Evolutionary conservation across 1,140 invertebrate species (phyloP), one percentile per base, ranked within the genome.

Genomic region (Megalonaias nervosa): DNA sequence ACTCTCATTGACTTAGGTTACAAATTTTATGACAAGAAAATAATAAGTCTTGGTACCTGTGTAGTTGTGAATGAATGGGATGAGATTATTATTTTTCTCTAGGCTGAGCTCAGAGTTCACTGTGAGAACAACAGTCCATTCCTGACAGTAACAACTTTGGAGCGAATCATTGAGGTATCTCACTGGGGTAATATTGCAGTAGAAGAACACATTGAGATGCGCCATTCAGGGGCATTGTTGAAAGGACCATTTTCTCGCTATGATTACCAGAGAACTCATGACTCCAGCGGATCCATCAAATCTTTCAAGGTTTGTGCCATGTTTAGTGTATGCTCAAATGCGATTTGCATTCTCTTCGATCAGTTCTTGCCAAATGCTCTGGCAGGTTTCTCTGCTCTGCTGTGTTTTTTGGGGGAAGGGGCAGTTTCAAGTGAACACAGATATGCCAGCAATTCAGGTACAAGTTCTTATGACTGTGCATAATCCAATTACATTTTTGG

Each of bases 121-220:
- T 99, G 95, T 90, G 98, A 99, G 90, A 99, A 99, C 91, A 98
- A 98, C 89, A 93, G 95, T 66, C 98, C 98, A 66, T 99, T 99
- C 90, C 91, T 99, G 64, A 97, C 96, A 48, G 95, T 99, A 0
- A 97, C 95, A 0, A 93, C 93, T 59, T 90, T 99, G 81, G 94
- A 97, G 75, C 93, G 99, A 59, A 91, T 94, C 0, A 96, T 99
- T 86, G 98, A 99, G 92, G 93, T 99, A 1, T 99, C 98, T 0
- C 98, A 99, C 89, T 99, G 99, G 99, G 98, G 98, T 21, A 99
- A 99, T 86, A 97, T 99, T 89, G 98, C 98, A 80, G 93, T 99
- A 5, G 97, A 99, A 89, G 98, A 99, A 89, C 94, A 94, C 0
- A 94, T 99, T 87, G 96, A 99, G 87, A 92, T 99, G 78, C 89